Percentiles rank a stretch among this genome's conserved stretches.
These are phyloP conservation scores for Pelecanus crispus DNA, from an alignment of 2,113 vertebrate species.

Conservation along the genomic window DNA sequence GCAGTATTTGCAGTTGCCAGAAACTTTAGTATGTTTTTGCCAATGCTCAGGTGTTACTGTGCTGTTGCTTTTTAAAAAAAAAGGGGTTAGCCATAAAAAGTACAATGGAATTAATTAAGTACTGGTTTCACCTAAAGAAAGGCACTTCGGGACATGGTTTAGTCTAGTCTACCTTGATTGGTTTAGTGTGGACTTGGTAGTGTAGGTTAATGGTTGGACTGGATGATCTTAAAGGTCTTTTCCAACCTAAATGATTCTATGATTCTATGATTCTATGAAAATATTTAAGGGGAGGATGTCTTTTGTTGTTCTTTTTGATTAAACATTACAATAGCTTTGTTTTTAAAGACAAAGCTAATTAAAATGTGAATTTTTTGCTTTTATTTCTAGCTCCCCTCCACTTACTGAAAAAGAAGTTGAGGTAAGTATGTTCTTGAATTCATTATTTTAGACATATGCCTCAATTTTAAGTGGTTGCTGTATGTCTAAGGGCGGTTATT, in stretches of 20 bases:
- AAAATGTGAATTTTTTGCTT: neutral
- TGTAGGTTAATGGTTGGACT: too few relatives aligned
- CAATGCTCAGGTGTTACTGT: neutral
- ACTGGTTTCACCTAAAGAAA: neutral
- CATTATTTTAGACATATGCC: neutral
- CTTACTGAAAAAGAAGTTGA: slow-evolving; percentile 97
- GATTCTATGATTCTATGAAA: too few relatives aligned
- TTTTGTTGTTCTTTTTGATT: neutral
- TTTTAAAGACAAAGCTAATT: neutral
- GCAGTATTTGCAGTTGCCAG: neutral
- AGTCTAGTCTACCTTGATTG: too few relatives aligned
- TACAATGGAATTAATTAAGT: neutral
- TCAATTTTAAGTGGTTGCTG: neutral
- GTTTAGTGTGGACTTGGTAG: too few relatives aligned
- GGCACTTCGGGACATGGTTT: too few relatives aligned
- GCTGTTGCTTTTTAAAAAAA: neutral
- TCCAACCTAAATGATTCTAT: too few relatives aligned
- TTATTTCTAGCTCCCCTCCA: slow-evolving; percentile 84
- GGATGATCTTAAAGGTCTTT: too few relatives aligned
- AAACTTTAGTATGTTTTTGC: neutral
- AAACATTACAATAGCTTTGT: neutral
- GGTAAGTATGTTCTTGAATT: slow-evolving; percentile 71
- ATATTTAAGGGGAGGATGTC: neutral
- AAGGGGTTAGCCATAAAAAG: neutral
- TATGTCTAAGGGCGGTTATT: neutral